A percentile compares a stretch with the other conserved stretches of the same genome.
Conservation (phyloP, 2,113 vertebrate genomes). For the Silurus asotus region DNA sequence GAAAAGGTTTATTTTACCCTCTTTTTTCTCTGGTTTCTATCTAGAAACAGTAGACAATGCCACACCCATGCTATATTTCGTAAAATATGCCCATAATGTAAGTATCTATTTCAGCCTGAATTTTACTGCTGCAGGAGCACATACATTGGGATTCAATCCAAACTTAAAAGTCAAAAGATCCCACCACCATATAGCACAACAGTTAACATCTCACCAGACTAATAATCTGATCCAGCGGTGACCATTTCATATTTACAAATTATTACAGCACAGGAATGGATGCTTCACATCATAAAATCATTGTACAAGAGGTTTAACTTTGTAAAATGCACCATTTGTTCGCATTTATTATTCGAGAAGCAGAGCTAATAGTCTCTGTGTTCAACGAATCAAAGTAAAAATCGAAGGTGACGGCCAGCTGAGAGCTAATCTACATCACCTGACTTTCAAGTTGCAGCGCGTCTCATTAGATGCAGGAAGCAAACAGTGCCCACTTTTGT, state of each 20-base stretch:
- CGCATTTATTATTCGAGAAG: neutral
- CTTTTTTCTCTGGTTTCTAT: neutral
- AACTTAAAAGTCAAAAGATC: neutral
- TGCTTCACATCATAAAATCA: neutral
- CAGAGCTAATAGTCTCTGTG: neutral
- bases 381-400: neutral
- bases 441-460: neutral
- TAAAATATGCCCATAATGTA: neutral
- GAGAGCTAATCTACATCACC: neutral
- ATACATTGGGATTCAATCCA: neutral
- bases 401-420: too few species aligned
- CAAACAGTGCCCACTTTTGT: slow-evolving; percentile 4
- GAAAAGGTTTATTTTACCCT: neutral
- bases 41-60: neutral
- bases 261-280: neutral
- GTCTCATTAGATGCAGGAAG: neutral
- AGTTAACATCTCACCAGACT: neutral
- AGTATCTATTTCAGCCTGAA: neutral
- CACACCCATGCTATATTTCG: neutral
- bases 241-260: neutral
- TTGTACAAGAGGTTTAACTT: neutral
- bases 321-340: neutral
- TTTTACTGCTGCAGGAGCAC: neutral
- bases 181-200: neutral
- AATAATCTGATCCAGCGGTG: neutral